Evolutionary conservation across 1,140 invertebrate species (phyloP).

Genomic region (Lycorma delicatula): DNA sequence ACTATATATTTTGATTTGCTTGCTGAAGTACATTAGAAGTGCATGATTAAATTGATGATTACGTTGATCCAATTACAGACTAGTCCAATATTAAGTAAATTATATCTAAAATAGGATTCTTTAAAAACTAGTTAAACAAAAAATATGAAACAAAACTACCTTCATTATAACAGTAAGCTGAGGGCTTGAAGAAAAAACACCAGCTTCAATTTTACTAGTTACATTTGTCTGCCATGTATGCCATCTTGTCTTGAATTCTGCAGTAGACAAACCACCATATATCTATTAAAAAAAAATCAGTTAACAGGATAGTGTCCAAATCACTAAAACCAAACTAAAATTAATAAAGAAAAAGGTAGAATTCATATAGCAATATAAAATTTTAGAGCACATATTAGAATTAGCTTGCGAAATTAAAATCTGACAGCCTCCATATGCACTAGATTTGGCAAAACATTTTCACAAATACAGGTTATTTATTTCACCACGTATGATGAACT

Average conservation of each 20-base stretch:
- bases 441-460: too few species aligned
- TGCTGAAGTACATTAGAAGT: neutral
- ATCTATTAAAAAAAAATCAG: conserved; percentile 35
- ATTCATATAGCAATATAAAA: neutral
- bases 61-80: neutral
- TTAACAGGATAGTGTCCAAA: neutral
- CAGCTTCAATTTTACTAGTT: conserved; percentile 57
- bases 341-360: neutral
- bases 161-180: conserved; percentile 69
- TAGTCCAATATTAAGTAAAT: neutral
- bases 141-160: conserved; percentile 40
- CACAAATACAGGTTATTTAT: too few species aligned
- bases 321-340: neutral
- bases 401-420: neutral
- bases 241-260: conserved; percentile 80
- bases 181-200: conserved; percentile 54
- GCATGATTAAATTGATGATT: neutral
- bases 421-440: too few species aligned
- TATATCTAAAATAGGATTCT: neutral
- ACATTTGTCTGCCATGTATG: conserved; percentile 80
- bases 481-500: too few species aligned
- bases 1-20: neutral
- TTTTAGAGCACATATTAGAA: neutral
- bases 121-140: neutral
- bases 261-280: conserved; percentile 63